Base-by-base conservation (phyloP, 2,888 invertebrate genomes). In the Ectemnius cavifrons region DNA sequence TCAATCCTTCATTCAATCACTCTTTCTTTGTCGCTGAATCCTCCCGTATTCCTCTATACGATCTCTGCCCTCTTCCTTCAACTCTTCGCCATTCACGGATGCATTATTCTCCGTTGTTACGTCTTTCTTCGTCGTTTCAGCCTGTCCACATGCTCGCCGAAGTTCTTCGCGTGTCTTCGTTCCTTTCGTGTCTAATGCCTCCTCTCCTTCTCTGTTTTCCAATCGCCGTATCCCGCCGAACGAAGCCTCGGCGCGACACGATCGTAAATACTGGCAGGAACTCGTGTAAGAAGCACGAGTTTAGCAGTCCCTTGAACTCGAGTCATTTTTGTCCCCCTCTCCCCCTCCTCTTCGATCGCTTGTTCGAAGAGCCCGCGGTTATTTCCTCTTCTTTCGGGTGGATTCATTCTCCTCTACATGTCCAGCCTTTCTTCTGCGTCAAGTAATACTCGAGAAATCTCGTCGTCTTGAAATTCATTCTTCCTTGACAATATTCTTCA, bases 261-360 rank as follows among this genome's bases (percentile, higher is more conserved):
- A 76, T 85, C 83, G 84, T 85, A 85, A 85, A 85, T 85, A 84
- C 75, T 71, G 69, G 63, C 75, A 82, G 72, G 78, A 82, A 82
- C 79, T 81, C 79, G 74, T 63, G 78, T 79, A 83, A 85, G 80
- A 85, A 85, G 77, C 73, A 68, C 75, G 73, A 81, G 82, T 64
- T 71, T 82, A 58, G 78, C 77, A 80, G 77, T 80, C 74, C 78
- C 79, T 79, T 72, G 72, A 64, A 76, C 74, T 68, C 73, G 78
- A 75, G 76, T 80, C 81, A 84, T 85, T 85, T 85, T 84, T 84
- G 80, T 78, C 80, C 75, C 78, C 62, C 11, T 1, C 37, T 37
- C n/a, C n/a, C n/a, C n/a, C n/a, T n/a, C n/a, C n/a, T n/a, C n/a
- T n/a, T n/a, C 37, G 37, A 37, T 37, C 37, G 37, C 37, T 37